Evolutionary conservation across 2,113 vertebrate species (phyloP).

Genomic region (Aepyceros melampus): DNA sequence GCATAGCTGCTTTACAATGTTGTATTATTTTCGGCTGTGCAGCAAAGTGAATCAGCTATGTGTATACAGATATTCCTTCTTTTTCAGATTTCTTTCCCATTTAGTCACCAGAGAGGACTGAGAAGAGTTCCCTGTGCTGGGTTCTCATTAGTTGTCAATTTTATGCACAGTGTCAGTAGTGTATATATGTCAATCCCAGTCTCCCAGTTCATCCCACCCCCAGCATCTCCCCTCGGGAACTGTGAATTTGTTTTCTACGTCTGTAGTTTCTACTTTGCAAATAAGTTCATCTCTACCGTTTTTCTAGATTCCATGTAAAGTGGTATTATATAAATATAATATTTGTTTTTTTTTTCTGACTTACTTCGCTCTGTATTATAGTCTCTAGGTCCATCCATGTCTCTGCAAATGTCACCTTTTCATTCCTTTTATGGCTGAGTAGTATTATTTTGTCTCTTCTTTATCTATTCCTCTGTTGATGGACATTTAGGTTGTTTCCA

Average conservation of each 20-base stretch:
- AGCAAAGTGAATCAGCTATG: neutral
- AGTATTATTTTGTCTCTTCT: neutral
- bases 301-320: neutral
- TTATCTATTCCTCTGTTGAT: neutral
- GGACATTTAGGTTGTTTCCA: neutral
- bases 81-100: neutral
- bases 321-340: neutral
- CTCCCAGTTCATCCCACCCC: neutral
- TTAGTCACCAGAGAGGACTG: neutral
- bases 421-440: neutral
- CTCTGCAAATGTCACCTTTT: neutral
- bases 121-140: neutral
- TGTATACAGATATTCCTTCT: neutral
- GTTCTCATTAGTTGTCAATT: neutral
- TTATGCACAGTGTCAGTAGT: neutral
- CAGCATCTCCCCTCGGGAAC: neutral
- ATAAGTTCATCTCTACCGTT: neutral
- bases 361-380: neutral
- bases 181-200: neutral
- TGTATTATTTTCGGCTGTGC: neutral
- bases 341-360: neutral
- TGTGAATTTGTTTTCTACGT: neutral
- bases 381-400: neutral
- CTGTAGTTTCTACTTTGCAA: neutral
- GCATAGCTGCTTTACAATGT: neutral